Evolutionary conservation across 2,888 invertebrate genomes (phyloP).

Genomic region (Rhyacophila evoluta): DNA sequence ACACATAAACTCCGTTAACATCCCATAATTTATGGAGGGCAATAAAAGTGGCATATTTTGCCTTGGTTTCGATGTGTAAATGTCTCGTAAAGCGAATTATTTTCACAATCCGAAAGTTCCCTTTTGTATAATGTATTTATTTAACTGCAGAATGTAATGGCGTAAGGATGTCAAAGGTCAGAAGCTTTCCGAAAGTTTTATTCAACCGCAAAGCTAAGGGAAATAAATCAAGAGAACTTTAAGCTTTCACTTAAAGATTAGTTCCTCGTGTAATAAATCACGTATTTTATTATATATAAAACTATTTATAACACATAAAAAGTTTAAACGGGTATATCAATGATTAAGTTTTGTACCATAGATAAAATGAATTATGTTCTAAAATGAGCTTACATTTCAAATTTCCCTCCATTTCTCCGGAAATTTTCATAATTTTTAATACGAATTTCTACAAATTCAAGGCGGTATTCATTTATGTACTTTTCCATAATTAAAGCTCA

Average conservation of each 20-base stretch:
- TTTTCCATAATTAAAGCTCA: too few species aligned
- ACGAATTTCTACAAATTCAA: too few species aligned
- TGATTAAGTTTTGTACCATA: too few species aligned
- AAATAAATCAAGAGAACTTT: background rate
- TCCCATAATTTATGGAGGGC: background rate
- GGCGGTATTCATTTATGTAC: too few species aligned
- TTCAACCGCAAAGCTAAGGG: background rate
- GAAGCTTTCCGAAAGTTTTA: conserved; percentile 3
- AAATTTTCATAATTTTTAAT: too few species aligned
- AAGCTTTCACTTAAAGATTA: background rate
- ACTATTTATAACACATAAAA: too few species aligned
- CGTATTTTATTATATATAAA: too few species aligned
- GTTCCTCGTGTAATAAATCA: background rate
- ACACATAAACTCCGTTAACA: background rate
- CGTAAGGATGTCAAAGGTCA: background rate
- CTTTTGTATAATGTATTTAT: conserved; percentile 6
- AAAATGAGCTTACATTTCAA: too few species aligned
- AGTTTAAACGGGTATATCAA: background rate
- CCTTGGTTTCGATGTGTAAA: background rate
- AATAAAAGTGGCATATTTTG: conserved; percentile 7
- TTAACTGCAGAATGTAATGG: background rate
- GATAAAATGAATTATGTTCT: too few species aligned
- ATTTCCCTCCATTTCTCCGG: too few species aligned
- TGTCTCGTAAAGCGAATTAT: background rate
- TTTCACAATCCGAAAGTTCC: background rate